A percentile compares a stretch with the other conserved stretches of the same genome.
Evolutionary conservation across 2,113 vertebrate species (phyloP).

Genomic region (Lasiurus borealis): DNA sequence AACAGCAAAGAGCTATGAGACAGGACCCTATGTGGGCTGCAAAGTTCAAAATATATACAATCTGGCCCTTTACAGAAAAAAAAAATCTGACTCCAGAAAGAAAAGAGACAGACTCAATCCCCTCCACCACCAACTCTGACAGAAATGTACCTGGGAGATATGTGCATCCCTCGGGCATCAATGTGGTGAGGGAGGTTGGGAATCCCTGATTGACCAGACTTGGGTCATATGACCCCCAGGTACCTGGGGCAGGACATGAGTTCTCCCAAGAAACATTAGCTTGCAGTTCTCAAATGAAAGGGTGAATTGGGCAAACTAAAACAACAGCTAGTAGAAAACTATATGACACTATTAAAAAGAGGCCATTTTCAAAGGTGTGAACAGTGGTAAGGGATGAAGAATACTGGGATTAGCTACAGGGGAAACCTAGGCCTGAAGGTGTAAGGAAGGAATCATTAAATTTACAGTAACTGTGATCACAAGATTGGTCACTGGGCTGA

Average conservation of each 20-base stretch:
- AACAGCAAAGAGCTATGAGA: neutral
- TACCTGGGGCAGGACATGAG: neutral
- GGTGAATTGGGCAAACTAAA: neutral
- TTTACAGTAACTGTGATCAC: neutral
- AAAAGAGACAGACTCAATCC: neutral
- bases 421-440: neutral
- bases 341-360: neutral
- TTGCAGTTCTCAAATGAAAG: neutral
- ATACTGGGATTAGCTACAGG: no score
- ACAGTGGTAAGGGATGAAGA: neutral
- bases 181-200: fast-evolving
- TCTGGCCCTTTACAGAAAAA: neutral
- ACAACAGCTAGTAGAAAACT: neutral
- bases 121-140: neutral
- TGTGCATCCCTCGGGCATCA: neutral
- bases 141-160: neutral
- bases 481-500: neutral
- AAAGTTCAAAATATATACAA: constrained; percentile 33
- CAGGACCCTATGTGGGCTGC: neutral
- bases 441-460: neutral
- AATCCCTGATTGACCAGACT: neutral
- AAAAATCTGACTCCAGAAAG: neutral
- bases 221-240: neutral
- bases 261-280: neutral
- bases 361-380: neutral